A percentile compares a stretch with the other conserved stretches of the same genome.
These are phyloP conservation scores for Drosophila tani DNA, from an alignment of 1,140 invertebrate species.

Conservation along the genomic window DNA sequence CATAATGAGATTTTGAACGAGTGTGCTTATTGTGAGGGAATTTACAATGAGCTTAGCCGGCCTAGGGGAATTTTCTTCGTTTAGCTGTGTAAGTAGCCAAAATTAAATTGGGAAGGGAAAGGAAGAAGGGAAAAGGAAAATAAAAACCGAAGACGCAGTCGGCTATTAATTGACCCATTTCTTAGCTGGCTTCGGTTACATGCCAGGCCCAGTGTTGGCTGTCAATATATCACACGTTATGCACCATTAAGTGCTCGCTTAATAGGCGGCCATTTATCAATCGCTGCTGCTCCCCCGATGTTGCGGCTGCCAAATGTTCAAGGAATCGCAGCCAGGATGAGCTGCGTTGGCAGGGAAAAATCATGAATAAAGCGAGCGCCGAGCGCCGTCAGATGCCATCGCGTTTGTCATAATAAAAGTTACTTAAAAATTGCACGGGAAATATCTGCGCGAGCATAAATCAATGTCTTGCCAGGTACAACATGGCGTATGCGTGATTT, in stretches of 20 bases:
- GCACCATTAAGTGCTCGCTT: conserved; percentile 60
- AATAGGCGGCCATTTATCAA: conserved; percentile 59
- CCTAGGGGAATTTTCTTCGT: not conserved
- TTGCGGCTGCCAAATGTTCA: conserved; percentile 40
- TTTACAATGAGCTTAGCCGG: conserved; percentile 16
- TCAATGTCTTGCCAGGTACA: conserved; percentile 51
- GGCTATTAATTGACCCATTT: conserved; percentile 51
- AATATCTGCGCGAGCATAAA: conserved; percentile 59
- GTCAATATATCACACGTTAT: conserved; percentile 62
- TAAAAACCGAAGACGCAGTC: not conserved
- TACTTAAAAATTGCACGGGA: conserved; percentile 57
- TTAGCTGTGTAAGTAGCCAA: conserved; percentile 1
- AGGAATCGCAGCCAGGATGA: conserved; percentile 25
- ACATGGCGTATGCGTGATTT: conserved; percentile 51
- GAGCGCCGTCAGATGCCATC: conserved; percentile 9
- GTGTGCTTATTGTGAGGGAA: conserved; percentile 41
- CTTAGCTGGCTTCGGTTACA: conserved; percentile 12
- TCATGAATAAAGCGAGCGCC: conserved; percentile 23
- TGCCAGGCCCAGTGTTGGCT: conserved; percentile 39
- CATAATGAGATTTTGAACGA: conserved; percentile 81
- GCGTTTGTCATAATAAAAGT: conserved; percentile 67
- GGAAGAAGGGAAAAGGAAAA: not conserved
- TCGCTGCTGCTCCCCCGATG: too few species aligned
- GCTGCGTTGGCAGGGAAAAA: conserved; percentile 30
- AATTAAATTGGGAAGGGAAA: not conserved